These are phyloP conservation scores for Cheilosia impressa DNA, from an alignment of 2,888 invertebrate genomes.

Conservation along the genomic window DNA sequence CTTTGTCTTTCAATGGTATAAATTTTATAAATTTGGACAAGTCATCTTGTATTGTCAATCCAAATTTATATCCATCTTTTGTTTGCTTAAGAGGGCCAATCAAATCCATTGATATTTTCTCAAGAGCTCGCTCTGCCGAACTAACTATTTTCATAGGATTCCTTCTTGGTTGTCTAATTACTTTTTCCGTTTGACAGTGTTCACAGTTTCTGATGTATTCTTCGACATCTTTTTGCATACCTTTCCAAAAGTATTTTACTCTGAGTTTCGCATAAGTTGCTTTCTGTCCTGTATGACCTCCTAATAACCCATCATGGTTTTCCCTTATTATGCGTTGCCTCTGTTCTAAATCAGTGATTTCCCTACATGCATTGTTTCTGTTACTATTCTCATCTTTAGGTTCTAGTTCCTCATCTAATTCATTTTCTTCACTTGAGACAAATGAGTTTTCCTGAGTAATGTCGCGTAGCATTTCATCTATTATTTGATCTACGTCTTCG, in stretches of 20 bases:
- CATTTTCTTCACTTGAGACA: not conserved
- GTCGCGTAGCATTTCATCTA: not conserved
- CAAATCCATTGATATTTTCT: constrained; percentile 46
- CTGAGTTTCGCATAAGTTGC: constrained; percentile 44
- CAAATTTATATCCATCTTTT: constrained; percentile 39
- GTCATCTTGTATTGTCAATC: not conserved
- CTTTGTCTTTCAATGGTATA: constrained; percentile 10
- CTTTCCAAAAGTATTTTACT: constrained; percentile 24
- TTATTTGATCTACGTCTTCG: constrained; percentile 3
- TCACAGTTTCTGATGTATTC: constrained; percentile 28
- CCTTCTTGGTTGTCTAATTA: constrained; percentile 27
- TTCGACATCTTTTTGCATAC: constrained; percentile 32
- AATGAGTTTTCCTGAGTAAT: constrained; percentile 1
- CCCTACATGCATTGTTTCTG: constrained; percentile 5
- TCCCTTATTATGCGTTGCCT: constrained; percentile 38
- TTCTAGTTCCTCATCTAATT: constrained; percentile 17
- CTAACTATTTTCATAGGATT: constrained; percentile 45
- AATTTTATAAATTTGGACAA: constrained; percentile 1
- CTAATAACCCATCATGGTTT: constrained; percentile 48
- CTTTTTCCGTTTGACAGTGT: constrained; percentile 35
- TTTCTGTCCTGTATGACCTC: constrained; percentile 47
- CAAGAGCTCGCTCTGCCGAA: constrained; percentile 37
- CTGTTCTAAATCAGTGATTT: constrained; percentile 28
- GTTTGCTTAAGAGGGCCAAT: constrained; percentile 40
- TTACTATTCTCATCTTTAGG: constrained; percentile 2